A percentile compares a stretch with the other conserved stretches of the same genome.
These are phyloP conservation scores for Calameuta idolon DNA, from an alignment of 2,888 invertebrate species.

Conservation along the genomic window DNA sequence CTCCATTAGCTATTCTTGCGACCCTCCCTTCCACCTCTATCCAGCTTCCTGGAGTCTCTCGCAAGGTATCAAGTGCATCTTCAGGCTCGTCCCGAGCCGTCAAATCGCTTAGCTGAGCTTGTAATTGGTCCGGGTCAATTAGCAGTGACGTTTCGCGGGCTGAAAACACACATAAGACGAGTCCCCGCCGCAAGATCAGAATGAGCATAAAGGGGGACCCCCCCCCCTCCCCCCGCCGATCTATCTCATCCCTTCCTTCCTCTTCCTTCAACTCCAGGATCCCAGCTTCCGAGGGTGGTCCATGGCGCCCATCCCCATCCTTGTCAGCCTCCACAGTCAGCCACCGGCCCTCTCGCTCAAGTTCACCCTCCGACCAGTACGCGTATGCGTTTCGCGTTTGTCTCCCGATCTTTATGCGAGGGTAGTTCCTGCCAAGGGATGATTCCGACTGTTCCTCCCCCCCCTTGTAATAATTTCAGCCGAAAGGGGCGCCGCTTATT, in stretches of 20 bases:
- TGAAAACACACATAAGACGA: background rate
- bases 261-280: background rate
- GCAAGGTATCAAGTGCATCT: background rate
- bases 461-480: slow-evolving; percentile 43
- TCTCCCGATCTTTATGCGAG: slow-evolving; percentile 40
- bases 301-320: background rate
- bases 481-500: slow-evolving; percentile 50
- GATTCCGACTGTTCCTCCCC: slow-evolving; percentile 32
- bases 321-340: background rate
- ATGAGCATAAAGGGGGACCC: background rate
- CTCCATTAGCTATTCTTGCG: background rate
- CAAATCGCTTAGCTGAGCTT: background rate
- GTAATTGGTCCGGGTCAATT: background rate
- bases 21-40: background rate
- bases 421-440: slow-evolving; percentile 14
- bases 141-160: background rate
- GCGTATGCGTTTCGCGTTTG: background rate
- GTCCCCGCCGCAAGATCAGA: background rate
- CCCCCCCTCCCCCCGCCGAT: background rate
- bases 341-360: background rate
- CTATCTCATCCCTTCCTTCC: background rate
- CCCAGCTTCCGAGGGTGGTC: background rate
- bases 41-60: background rate
- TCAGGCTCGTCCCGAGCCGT: background rate
- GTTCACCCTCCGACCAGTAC: background rate